These are phyloP conservation scores for Diprion similis DNA, from an alignment of 1,140 invertebrate species.

Conservation along the genomic window DNA sequence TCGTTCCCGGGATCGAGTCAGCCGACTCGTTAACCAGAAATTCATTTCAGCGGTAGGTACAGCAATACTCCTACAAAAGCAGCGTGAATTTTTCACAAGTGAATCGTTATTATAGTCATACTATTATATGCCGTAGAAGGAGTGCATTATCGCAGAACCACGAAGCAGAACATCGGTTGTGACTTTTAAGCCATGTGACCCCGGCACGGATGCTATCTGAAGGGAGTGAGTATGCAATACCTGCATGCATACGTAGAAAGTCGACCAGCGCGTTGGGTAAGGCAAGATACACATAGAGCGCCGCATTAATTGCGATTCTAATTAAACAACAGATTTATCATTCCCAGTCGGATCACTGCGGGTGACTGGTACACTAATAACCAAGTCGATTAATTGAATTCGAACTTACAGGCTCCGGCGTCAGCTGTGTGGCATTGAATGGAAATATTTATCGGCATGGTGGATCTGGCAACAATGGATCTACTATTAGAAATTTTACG, in stretches of 20 bases:
- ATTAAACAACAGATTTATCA: constrained; percentile 25
- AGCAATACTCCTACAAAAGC: too few species aligned
- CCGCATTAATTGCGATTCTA: constrained; percentile 21
- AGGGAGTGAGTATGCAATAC: constrained; percentile 1
- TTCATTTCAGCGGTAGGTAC: too few species aligned
- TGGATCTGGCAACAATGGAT: too few species aligned
- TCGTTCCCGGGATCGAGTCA: too few species aligned
- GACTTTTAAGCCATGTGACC: constrained; percentile 7
- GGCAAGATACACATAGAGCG: neutral
- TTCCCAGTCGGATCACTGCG: constrained; percentile 12
- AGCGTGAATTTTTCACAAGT: too few species aligned
- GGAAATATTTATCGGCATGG: too few species aligned
- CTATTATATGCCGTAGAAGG: constrained; percentile 1
- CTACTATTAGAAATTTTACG: too few species aligned
- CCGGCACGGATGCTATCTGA: neutral
- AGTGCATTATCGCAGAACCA: constrained; percentile 1
- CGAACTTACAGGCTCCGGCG: neutral
- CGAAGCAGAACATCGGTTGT: too few species aligned
- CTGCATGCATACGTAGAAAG: neutral
- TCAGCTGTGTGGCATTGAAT: too few species aligned
- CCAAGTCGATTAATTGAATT: constrained; percentile 24
- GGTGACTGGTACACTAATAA: constrained; percentile 16
- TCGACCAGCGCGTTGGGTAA: neutral
- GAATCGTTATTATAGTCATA: neutral
- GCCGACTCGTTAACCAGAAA: too few species aligned